Conservation (phyloP, 2,888 invertebrate genomes). For the Pollenia labialis region DNA sequence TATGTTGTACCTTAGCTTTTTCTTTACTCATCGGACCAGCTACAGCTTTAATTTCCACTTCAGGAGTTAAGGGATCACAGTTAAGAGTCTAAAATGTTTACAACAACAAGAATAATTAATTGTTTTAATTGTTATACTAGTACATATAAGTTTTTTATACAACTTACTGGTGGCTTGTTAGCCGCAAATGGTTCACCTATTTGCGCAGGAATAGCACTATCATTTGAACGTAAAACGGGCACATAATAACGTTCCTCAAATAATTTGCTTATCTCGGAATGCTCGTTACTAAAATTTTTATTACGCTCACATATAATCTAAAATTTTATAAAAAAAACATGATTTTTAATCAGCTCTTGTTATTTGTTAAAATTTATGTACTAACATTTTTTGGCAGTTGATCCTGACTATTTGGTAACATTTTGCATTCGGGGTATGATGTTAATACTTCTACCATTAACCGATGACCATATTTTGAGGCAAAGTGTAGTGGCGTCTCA, state of each 20-base stretch:
- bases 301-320: conserved; percentile 91
- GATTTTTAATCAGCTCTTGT: neutral
- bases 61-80: conserved; percentile 88
- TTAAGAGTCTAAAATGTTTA: conserved; percentile 85
- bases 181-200: conserved; percentile 93
- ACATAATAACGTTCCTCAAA: conserved; percentile 93
- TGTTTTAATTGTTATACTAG: neutral
- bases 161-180: conserved; percentile 87
- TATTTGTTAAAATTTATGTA: conserved; percentile 59
- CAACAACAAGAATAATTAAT: conserved; percentile 24
- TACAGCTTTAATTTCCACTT: conserved; percentile 91
- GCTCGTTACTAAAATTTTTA: conserved; percentile 80
- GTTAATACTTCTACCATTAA: conserved; percentile 92
- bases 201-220: conserved; percentile 89
- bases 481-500: conserved; percentile 97
- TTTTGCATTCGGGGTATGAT: conserved; percentile 92
- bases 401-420: conserved; percentile 89
- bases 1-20: conserved; percentile 85
- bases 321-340: neutral
- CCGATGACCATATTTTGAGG: conserved; percentile 93
- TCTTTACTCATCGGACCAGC: conserved; percentile 95
- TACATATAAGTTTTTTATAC: neutral
- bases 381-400: conserved; percentile 91
- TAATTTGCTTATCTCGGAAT: conserved; percentile 86
- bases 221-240: conserved; percentile 92